Base-by-base conservation (phyloP, 2,888 invertebrate species). In the Esperia sulphurella region DNA sequence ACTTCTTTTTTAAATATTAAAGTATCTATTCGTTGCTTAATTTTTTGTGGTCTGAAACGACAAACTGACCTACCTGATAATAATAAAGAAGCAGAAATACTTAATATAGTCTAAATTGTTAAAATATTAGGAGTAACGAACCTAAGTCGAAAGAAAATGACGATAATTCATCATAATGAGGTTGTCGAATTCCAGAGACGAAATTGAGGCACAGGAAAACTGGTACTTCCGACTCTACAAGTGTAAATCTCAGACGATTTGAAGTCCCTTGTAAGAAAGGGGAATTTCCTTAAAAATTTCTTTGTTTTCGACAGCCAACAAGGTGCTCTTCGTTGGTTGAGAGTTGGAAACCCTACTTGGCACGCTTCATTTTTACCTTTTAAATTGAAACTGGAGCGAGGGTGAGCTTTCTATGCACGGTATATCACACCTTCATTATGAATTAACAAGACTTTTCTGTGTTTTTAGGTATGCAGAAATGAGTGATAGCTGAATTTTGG, bases 361-460 rank as follows among this genome's bases (percentile, higher is more conserved):
- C 85, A 84, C 78, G 80, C 72, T 86, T 83, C 78, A 81, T 82
- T 85, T 82, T 84, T 83, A 79, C 82, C 82, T 80, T 80, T 83
- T 71, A 79, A 85, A 81, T 80, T 79, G 76, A 78, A 82, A 81
- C 76, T 75, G 73, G 77, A 76, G 63, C 77, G 70, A 74, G 74
- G 73, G 71, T 67, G 68, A 58, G 65, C 66, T 65, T 70, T 68
- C 67, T 70, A 65, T 71, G 68, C 68, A 66, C 63, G 65, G 65
- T 68, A 65, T 75, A 78, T 76, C 75, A 75, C 53, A 10, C 68
- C 66, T 68, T 71, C 70, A 67, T 76, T 73, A 73, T 70, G 63
- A 73, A 73, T 71, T 71, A 74, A 74, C 63, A 65, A 67, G 52
- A 68, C 63, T 69, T 71, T 68, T 58, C 35, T 35, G 35, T 35